phyloP scores from a whole-genome alignment of 2,113 vertebrate species.

The Pimephales promelas region DNA sequence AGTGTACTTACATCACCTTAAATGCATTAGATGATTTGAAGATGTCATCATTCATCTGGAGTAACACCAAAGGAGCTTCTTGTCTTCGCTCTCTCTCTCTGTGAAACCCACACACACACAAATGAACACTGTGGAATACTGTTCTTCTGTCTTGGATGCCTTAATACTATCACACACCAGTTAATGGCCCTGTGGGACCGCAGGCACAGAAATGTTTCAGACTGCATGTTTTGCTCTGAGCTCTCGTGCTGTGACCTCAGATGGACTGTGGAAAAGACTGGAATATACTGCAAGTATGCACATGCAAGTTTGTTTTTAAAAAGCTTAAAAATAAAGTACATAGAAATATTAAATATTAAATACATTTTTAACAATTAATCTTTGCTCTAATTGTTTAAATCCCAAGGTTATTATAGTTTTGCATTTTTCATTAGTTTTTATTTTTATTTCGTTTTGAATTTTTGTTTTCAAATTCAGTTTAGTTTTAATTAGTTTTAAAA shows the following conservation, averaged over 20 bases:
- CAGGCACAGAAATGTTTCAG: neutral
- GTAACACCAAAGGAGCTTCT: conserved; percentile 3
- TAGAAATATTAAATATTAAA: neutral
- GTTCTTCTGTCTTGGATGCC: conserved; percentile 12
- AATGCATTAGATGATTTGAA: conserved; percentile 28
- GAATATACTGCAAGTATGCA: neutral
- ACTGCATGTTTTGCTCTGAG: conserved; percentile 4
- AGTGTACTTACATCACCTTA: conserved; percentile 1
- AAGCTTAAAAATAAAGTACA: neutral
- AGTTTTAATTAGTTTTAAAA: no score
- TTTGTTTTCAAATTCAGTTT: no score
- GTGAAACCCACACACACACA: conserved; percentile 13
- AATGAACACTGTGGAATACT: conserved; percentile 25
- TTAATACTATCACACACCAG: conserved; percentile 23
- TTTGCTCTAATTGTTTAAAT: neutral
- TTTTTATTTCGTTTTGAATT: no score
- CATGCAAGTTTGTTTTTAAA: neutral
- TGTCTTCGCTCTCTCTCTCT: neutral
- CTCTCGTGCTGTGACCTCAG: conserved; percentile 3
- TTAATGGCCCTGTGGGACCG: conserved; percentile 12
- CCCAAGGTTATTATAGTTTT: no score
- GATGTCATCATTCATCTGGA: conserved; percentile 32
- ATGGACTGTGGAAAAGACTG: conserved; percentile 7
- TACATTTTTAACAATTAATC: neutral
- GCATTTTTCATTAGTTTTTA: no score